phyloP scores from a whole-genome alignment of 2,113 vertebrate species.

The Ovibos moschatus region DNA sequence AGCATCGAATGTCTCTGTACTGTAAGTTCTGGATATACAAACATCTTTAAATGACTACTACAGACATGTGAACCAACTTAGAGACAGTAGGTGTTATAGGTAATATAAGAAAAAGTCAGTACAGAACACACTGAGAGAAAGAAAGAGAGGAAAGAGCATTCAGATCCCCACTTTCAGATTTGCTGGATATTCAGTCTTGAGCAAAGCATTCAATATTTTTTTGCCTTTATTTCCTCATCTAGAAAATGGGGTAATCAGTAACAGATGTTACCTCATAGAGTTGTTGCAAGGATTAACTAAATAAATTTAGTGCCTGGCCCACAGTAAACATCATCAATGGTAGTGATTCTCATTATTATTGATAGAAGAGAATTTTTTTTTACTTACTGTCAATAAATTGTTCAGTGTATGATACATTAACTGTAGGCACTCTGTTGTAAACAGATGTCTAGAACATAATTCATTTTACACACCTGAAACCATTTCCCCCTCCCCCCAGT shows the following conservation, averaged over 20 bases:
- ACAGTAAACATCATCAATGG: background rate
- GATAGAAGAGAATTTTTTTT: background rate
- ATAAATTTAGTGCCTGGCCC: background rate
- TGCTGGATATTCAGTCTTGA: background rate
- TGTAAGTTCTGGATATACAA: background rate
- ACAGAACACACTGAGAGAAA: background rate
- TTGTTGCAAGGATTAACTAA: background rate
- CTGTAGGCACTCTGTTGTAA: background rate
- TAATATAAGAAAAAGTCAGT: background rate
- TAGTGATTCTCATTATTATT: background rate
- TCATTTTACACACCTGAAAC: background rate
- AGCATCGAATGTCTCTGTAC: background rate
- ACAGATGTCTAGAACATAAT: background rate
- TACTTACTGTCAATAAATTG: background rate
- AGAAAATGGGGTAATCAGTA: background rate
- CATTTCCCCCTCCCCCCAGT: fast-evolving
- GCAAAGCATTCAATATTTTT: background rate
- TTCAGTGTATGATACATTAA: background rate
- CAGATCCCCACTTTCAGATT: background rate
- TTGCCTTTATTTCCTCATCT: background rate
- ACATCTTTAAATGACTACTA: background rate
- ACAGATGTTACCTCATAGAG: background rate
- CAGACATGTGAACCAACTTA: background rate
- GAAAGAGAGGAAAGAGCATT: background rate
- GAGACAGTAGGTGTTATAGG: background rate